These are phyloP conservation scores for Harpagus bidentatus DNA, from an alignment of 2,113 vertebrate genomes.

Conservation along the genomic window DNA sequence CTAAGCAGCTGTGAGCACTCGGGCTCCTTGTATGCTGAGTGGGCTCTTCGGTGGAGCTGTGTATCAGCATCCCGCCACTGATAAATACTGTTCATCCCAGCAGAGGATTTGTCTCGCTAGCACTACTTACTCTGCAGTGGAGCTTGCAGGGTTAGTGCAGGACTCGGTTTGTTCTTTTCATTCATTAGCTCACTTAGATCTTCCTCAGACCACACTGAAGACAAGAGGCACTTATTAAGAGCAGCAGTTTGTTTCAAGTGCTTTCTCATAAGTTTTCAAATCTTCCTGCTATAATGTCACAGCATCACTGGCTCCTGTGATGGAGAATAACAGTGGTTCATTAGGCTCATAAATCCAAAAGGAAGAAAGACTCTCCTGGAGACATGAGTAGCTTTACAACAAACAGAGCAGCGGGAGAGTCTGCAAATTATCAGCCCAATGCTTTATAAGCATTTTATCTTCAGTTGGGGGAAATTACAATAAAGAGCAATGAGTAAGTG, in stretches of 20 bases:
- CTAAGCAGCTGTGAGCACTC: background rate
- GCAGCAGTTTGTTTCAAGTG: constrained; percentile 42
- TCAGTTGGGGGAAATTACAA: constrained; percentile 35
- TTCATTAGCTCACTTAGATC: constrained; percentile 23
- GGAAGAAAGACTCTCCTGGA: constrained; percentile 47
- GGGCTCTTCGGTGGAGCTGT: background rate
- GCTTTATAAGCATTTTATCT: constrained; percentile 46
- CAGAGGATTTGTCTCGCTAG: background rate
- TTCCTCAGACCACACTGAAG: constrained; percentile 45
- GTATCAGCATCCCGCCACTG: background rate
- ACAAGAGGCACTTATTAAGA: constrained; percentile 28
- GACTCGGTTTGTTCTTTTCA: background rate
- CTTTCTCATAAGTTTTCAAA: constrained; percentile 42
- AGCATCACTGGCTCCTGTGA: constrained; percentile 20
- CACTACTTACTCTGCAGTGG: background rate
- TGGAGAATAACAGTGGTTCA: constrained; percentile 41
- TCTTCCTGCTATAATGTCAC: constrained; percentile 24
- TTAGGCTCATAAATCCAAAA: constrained; percentile 63
- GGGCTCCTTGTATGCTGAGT: background rate
- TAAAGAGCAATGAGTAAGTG: constrained; percentile 35
- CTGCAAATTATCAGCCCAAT: constrained; percentile 61
- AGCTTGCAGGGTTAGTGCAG: background rate
- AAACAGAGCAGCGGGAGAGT: constrained; percentile 46
- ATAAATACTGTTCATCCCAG: background rate
- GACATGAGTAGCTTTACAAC: constrained; percentile 50